Conservation (phyloP, 2,797 vertebrate species). For the Rhynchonycteris naso region DNA sequence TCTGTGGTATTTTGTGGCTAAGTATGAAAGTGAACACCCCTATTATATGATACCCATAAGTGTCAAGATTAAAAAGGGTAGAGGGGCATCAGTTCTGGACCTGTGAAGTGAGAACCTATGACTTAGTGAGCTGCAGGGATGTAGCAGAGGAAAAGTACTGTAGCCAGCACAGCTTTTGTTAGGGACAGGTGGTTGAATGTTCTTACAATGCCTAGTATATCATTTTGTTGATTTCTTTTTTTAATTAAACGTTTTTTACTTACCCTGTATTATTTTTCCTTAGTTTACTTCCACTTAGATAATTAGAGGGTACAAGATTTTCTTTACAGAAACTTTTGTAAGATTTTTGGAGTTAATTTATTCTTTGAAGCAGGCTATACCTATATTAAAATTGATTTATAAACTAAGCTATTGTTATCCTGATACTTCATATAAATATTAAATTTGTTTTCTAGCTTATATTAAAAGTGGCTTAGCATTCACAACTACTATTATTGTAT, state of each 20-base stretch:
- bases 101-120: not conserved
- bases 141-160: not conserved
- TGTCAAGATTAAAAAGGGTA: not conserved
- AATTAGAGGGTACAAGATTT: not conserved
- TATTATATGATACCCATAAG: not conserved
- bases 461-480: not conserved
- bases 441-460: constrained; percentile 1
- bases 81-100: not conserved
- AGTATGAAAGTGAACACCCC: not conserved
- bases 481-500: not conserved
- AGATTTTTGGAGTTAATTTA: not conserved
- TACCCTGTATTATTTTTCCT: not conserved
- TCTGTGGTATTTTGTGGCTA: not conserved
- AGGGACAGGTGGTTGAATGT: accelerated
- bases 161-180: not conserved
- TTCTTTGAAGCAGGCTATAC: not conserved
- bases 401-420: constrained; percentile 4
- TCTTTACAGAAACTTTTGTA: constrained; percentile 40
- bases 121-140: not conserved
- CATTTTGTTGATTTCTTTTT: not conserved
- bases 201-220: accelerated
- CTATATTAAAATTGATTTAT: not conserved
- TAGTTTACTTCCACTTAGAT: constrained; percentile 47
- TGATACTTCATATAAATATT: not conserved
- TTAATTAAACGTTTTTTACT: constrained; percentile 4